A percentile compares a stretch with the other conserved stretches of the same genome.
Evolutionary conservation across 2,888 invertebrate species (phyloP).

Genomic region (Agonopterix arenella): DNA sequence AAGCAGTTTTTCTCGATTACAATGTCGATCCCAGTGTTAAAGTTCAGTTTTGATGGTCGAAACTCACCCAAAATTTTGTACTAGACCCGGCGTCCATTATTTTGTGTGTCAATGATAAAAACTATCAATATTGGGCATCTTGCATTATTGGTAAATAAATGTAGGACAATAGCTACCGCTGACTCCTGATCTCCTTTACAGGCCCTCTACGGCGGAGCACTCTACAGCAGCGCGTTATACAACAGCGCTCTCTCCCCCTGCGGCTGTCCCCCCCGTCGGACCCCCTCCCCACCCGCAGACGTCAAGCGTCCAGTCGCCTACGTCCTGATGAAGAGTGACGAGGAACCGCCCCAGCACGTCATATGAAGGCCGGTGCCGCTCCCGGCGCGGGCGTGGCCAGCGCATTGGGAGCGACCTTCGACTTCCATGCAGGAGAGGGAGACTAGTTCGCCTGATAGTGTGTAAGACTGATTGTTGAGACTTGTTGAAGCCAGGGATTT

Average conservation of each 20-base stretch:
- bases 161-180: no score
- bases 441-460: constrained; percentile 62
- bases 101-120: no score
- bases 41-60: no score
- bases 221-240: constrained; percentile 67
- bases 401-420: constrained; percentile 72
- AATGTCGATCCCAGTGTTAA: no score
- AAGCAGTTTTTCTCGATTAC: no score
- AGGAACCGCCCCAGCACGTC: constrained; percentile 80
- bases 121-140: no score
- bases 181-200: constrained; percentile 17
- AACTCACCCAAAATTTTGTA: no score
- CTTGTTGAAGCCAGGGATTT: no score
- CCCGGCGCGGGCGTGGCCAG: constrained; percentile 77
- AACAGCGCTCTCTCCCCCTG: constrained; percentile 64
- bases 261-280: constrained; percentile 62
- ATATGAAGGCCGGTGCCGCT: constrained; percentile 93
- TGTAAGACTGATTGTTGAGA: constrained; percentile 22
- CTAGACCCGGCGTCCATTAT: no score
- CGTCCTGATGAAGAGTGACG: constrained; percentile 80
- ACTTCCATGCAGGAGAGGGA: constrained; percentile 58
- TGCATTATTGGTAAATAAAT: no score
- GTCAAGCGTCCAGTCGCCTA: constrained; percentile 77
- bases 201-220: constrained; percentile 66
- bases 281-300: constrained; percentile 54